Percentiles rank a stretch among this genome's conserved stretches.
phyloP scores from a whole-genome alignment of 2,797 vertebrate genomes.

The Forpus xanthops region DNA sequence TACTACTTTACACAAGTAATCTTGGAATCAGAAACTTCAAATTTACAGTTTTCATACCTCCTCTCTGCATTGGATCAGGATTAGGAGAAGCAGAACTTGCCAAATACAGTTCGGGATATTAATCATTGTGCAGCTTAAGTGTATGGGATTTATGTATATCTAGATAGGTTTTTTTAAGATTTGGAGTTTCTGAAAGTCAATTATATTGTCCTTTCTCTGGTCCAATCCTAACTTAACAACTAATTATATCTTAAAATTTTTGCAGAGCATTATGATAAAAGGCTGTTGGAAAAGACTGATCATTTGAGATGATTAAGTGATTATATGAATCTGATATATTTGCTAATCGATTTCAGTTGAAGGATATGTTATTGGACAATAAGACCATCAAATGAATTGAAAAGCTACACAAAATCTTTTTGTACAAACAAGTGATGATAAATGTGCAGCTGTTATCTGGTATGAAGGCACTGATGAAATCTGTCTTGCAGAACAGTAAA shows the following conservation, averaged over 20 bases:
- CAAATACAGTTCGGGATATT: neutral
- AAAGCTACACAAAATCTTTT: slow-evolving; percentile 2
- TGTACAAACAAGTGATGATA: neutral
- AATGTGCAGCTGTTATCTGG: neutral
- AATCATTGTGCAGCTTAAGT: neutral
- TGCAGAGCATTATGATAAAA: neutral
- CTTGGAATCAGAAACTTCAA: neutral
- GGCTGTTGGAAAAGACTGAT: neutral
- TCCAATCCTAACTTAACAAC: neutral
- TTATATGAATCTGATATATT: neutral
- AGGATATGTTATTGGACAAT: neutral
- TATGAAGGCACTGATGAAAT: neutral
- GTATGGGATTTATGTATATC: neutral
- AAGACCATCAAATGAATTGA: neutral
- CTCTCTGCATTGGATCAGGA: neutral
- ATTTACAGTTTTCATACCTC: neutral
- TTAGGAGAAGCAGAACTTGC: neutral
- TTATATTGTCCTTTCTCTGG: neutral
- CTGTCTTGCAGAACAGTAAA: neutral
- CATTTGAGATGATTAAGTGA: neutral
- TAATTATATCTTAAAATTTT: neutral
- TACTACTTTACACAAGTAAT: neutral
- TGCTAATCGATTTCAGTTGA: neutral
- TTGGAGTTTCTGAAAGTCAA: neutral
- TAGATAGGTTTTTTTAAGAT: neutral